These are phyloP conservation scores for Pteruthius melanotis DNA, from an alignment of 2,113 vertebrate species.

Conservation along the genomic window DNA sequence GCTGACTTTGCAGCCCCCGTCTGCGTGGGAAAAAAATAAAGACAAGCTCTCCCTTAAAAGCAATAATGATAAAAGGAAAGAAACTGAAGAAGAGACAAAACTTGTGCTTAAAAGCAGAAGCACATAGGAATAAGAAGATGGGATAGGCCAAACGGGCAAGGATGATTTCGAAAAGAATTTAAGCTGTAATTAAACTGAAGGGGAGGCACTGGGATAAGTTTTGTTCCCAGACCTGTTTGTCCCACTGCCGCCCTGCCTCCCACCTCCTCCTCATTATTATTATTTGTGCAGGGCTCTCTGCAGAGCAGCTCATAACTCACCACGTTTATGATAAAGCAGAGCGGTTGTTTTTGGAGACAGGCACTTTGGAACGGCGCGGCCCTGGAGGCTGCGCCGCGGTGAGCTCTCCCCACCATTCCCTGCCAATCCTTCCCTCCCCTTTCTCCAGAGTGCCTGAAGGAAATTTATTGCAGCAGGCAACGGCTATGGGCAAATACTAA, in stretches of 20 bases:
- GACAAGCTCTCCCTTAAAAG: background rate
- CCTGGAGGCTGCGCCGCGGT: conserved; percentile 76
- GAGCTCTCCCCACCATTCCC: conserved; percentile 77
- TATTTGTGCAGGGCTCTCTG: background rate
- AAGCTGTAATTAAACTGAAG: background rate
- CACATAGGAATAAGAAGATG: background rate
- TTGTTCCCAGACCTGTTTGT: background rate
- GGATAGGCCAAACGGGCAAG: background rate
- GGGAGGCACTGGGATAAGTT: background rate
- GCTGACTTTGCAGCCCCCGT: background rate
- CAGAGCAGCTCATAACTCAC: conserved; percentile 64
- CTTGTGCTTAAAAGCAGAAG: background rate
- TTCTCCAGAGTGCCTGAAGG: conserved; percentile 78
- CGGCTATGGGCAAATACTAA: conserved; percentile 89
- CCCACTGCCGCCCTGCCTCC: background rate
- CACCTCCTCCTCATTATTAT: background rate
- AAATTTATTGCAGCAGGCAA: conserved; percentile 85
- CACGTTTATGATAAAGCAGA: conserved; percentile 80
- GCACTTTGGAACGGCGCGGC: conserved; percentile 76
- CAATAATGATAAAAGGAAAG: background rate
- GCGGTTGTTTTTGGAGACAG: conserved; percentile 84
- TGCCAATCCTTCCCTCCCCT: conserved; percentile 76
- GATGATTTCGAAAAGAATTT: background rate
- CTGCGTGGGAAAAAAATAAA: background rate
- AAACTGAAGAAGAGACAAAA: background rate